phyloP scores from a whole-genome alignment of 2,113 vertebrate species.

The Rhagologus leucostigma region DNA sequence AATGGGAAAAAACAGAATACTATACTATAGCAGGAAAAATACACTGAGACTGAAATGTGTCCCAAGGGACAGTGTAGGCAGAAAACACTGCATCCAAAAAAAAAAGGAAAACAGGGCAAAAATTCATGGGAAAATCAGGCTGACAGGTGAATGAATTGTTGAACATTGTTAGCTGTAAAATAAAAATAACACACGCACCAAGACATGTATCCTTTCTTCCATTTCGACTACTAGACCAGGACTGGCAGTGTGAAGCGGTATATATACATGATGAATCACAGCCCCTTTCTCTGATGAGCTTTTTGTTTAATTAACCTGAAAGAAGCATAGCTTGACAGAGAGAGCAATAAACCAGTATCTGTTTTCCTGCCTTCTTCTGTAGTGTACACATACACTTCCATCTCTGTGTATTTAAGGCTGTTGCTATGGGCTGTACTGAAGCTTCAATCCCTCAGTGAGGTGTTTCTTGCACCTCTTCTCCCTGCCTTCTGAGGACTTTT shows the following conservation, averaged over 20 bases:
- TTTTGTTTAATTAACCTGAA: neutral
- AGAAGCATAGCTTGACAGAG: neutral
- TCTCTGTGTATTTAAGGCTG: neutral
- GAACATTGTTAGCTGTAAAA: neutral
- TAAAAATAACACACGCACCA: neutral
- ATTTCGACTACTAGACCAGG: neutral
- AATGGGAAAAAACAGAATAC: neutral
- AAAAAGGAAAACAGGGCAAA: neutral
- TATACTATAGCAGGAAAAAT: neutral
- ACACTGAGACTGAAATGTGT: neutral
- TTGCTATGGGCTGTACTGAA: neutral
- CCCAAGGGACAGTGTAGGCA: neutral
- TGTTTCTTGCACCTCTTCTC: neutral
- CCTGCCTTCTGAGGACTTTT: neutral
- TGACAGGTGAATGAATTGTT: slow-evolving; percentile 5
- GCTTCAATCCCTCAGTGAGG: rapidly evolving
- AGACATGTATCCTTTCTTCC: neutral
- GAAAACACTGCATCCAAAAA: neutral
- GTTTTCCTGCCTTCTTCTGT: neutral
- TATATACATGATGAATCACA: neutral
- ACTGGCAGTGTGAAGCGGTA: neutral
- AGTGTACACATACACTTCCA: neutral
- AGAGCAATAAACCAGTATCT: neutral
- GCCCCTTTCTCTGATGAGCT: neutral
- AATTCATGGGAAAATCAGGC: neutral